Conservation (phyloP, 2,113 vertebrate genomes). For the Echinops telfairi region DNA sequence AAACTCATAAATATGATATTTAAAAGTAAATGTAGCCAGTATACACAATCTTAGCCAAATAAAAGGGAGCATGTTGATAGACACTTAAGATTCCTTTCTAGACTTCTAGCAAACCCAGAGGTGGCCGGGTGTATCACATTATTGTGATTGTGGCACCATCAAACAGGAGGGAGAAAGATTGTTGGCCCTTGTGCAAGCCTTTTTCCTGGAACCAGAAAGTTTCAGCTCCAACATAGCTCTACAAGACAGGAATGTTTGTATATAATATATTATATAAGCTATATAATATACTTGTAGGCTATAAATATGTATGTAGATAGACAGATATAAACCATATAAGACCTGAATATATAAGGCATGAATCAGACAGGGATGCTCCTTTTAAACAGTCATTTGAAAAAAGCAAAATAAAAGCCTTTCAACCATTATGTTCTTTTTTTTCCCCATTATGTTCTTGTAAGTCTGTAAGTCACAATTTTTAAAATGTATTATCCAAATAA, state of each 20-base stretch:
- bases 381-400: background rate
- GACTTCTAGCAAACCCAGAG: conserved; percentile 15
- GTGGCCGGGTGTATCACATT: background rate
- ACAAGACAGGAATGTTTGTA: background rate
- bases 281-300: too few relatives aligned
- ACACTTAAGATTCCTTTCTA: background rate
- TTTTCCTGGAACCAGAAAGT: background rate
- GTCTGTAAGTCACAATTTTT: background rate
- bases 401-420: conserved; percentile 28
- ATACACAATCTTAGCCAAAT: background rate
- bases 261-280: too few relatives aligned
- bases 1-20: conserved; percentile 1
- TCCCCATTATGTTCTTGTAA: background rate
- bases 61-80: background rate
- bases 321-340: too few relatives aligned
- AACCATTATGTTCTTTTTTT: background rate
- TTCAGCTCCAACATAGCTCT: background rate
- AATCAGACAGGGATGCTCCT: background rate
- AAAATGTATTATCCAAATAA: background rate
- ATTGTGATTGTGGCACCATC: background rate
- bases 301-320: too few relatives aligned
- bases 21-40: background rate
- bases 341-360: too few relatives aligned
- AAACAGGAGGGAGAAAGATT: background rate
- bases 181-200: background rate